Conservation (phyloP, 2,113 vertebrate genomes). For the Rutilus rutilus region DNA sequence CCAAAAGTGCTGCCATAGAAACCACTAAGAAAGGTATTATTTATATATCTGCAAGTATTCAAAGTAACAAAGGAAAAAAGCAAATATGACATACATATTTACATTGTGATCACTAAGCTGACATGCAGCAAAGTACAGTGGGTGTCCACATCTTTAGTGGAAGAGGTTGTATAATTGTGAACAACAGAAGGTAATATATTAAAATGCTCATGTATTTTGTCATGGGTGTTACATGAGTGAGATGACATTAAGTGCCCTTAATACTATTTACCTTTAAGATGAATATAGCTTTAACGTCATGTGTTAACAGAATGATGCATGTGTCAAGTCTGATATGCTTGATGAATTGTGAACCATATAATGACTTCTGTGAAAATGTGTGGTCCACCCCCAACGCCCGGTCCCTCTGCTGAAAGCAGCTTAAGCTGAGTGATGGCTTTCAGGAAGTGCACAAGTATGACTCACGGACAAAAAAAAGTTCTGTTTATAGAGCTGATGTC, state of each 20-base stretch:
- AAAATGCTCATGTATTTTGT: not conserved
- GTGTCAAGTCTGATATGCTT: not conserved
- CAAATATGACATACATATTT: slow-evolving; percentile 3
- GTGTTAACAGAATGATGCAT: slow-evolving; percentile 31
- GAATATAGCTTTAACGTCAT: not conserved
- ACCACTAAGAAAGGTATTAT: not conserved
- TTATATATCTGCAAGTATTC: slow-evolving; percentile 9
- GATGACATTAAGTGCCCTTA: slow-evolving; percentile 16
- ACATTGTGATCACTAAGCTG: not conserved
- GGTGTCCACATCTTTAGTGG: not conserved
- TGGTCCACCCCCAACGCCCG: slow-evolving; percentile 6
- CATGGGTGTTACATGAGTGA: slow-evolving; percentile 5
- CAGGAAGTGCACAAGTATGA: slow-evolving; percentile 35
- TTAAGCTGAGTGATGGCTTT: slow-evolving; percentile 36
- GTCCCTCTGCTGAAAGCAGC: slow-evolving; percentile 19
- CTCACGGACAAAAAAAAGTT: not conserved
- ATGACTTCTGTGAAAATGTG: slow-evolving; percentile 6
- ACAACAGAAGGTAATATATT: not conserved
- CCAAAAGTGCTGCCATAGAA: slow-evolving; percentile 35
- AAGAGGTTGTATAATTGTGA: not conserved
- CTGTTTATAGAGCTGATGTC: slow-evolving; percentile 36
- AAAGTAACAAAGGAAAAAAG: slow-evolving; percentile 10
- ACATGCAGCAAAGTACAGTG: not conserved
- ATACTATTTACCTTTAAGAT: not conserved
- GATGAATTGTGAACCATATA: slow-evolving; percentile 19